Base-by-base conservation (phyloP, 2,888 invertebrate species). In the Rhamphomyia laevipes region DNA sequence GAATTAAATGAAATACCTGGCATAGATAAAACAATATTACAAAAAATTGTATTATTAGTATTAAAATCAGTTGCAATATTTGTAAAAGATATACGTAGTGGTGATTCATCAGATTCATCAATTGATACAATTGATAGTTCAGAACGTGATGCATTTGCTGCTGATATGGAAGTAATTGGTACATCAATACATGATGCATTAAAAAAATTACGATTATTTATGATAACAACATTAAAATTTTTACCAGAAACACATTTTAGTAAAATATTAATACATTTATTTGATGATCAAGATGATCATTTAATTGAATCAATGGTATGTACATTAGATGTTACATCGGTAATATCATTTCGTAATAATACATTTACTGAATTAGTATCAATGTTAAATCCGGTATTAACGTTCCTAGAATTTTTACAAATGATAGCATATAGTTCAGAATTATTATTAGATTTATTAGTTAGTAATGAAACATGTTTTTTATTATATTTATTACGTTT, bases 301-400 rank as follows among this genome's bases (percentile, higher is more conserved):
- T 72, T 92, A 58, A 86, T 92, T 51, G 92, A 92, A 73, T 85
- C 89, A 4, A 90, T 92, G 90, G 86, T 92, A 9, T 91, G 91
- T 66, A 87, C 88, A 35, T 70, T 92, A 45, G 91, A 92, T 67
- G 89, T 91, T 43, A 88, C 86, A 1, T 83, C 86, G 21, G 90
- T 89, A 38, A 82, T 91, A 49, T 86, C 86, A 23, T 86, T 86
- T 63, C 78, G 87, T 46, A 86, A 86, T 61, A 83, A 85, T 1
- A 80, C 86, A 51, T 85, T 84, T 59, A 85, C 86, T 2, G 86
- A 87, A 67, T 73, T 89, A 56, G 81, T 86, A 58, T 78, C 81
- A 6, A 86, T 87, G 80, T 72, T 92, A 45, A 89, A 88, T 72
- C 91, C 91, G 0, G 82, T 86, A 49, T 78, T 82, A 47, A 88